Evolutionary conservation across 2,113 vertebrate genomes (phyloP), one percentile per base, ranked within the genome.

Genomic region (Cololabis saira): DNA sequence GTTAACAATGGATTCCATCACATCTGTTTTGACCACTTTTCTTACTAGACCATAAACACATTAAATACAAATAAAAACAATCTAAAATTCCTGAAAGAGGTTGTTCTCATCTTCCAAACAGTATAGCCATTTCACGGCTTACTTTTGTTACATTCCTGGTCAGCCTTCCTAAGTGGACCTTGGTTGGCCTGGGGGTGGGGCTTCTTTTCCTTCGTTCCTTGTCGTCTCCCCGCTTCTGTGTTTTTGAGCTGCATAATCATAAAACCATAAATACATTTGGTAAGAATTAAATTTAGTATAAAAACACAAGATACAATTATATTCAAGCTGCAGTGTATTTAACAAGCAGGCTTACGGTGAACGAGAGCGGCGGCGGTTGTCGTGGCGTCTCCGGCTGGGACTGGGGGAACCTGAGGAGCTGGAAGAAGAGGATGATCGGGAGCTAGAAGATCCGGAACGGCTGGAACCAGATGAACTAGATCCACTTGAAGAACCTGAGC

Each of bases 61-160:
- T 37, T 37, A 7, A 37, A 37, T 37, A 9, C 6, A 37, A 7
- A 37, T 9, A 37, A 37, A 9, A 37, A 37, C 33, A 37, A 4
- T 37, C 33, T 1, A 37, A 37, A 37, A 37, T 11, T 37, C 33
- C 33, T 27, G 10, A 7, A 37, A 37, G 33, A 37, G 33, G 6
- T 37, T 37, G 33, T 11, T 37, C 33, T 37, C 33, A 37, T 37
- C 10, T 37, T 37, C 33, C 33, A 37, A 3, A 37, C 10, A 37
- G 6, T 37, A 1, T 9, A 37, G 15, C n/a, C 10, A 17, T 47
- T 18, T 47, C 17, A 9, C 11, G 18, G 17, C 77, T 53, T 30
- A 98, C 98, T 96, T 98, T 99, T 18, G 97, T 99, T 62, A 99
- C 96, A 0, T 99, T 99, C 65, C 95, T 94, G 9, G 98, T 99